A percentile compares a stretch with the other conserved stretches of the same genome.
These are phyloP conservation scores for Cydia strobilella DNA, from an alignment of 1,140 invertebrate genomes.

Conservation along the genomic window DNA sequence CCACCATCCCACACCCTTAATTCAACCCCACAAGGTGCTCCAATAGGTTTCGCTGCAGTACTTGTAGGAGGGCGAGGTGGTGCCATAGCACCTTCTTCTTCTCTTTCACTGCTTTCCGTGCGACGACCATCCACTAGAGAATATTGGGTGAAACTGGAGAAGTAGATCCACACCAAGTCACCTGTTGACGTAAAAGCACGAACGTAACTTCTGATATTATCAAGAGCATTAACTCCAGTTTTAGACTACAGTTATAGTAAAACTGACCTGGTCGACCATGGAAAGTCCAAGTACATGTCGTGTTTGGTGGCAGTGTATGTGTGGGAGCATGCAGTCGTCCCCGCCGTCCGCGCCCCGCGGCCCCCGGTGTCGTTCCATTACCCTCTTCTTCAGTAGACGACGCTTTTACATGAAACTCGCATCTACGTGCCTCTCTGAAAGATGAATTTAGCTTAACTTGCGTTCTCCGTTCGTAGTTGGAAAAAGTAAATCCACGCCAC, in stretches of 20 bases:
- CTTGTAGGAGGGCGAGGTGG: conserved; percentile 35
- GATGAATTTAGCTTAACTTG: neutral
- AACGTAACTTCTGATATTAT: neutral
- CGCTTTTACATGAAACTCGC: conserved; percentile 87
- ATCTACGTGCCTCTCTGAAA: conserved; percentile 78
- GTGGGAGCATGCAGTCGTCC: conserved; percentile 87
- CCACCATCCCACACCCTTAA: conserved; percentile 83
- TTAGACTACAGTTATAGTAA: neutral
- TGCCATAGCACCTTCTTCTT: conserved; percentile 48
- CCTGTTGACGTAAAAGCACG: conserved; percentile 57
- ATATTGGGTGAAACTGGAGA: conserved; percentile 89
- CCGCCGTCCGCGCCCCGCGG: conserved; percentile 58
- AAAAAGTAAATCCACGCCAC: neutral
- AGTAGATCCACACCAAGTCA: conserved; percentile 93
- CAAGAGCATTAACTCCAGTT: neutral
- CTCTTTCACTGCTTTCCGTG: conserved; percentile 60
- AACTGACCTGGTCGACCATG: conserved; percentile 83
- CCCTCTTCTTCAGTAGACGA: conserved; percentile 76
- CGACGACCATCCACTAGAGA: conserved; percentile 82
- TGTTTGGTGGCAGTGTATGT: conserved; percentile 91
- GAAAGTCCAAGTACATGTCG: conserved; percentile 92
- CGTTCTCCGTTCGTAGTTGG: neutral
- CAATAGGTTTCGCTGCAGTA: conserved; percentile 39
- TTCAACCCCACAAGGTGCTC: conserved; percentile 80
- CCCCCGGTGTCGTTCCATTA: conserved; percentile 70